These are phyloP conservation scores for Drosophila planitibia DNA, from an alignment of 2,888 invertebrate species.

Conservation along the genomic window DNA sequence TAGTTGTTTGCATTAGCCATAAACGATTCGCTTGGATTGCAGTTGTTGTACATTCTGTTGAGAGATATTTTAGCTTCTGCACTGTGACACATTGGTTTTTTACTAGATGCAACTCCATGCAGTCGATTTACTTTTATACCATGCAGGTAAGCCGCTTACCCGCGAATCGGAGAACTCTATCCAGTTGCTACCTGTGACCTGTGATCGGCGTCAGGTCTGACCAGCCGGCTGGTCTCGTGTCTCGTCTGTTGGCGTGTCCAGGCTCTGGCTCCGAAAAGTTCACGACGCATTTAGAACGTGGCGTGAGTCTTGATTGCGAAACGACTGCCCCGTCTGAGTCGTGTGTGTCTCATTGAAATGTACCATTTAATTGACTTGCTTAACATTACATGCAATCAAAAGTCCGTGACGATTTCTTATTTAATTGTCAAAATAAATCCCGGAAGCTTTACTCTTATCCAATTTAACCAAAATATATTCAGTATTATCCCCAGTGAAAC, in stretches of 20 bases:
- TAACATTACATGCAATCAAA: constrained; percentile 16
- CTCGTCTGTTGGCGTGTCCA: constrained; percentile 32
- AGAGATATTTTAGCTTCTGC: constrained; percentile 38
- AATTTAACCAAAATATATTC: neutral
- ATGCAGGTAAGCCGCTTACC: constrained; percentile 49
- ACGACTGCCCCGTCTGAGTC: constrained; percentile 27
- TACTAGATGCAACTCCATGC: constrained; percentile 49
- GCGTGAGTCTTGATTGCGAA: constrained; percentile 55
- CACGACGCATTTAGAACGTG: constrained; percentile 31
- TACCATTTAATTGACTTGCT: constrained; percentile 33
- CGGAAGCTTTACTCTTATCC: neutral
- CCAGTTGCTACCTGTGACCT: constrained; percentile 38
- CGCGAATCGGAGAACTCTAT: constrained; percentile 35
- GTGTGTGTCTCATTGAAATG: constrained; percentile 32
- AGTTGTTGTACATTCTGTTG: constrained; percentile 32
- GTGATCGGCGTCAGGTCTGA: constrained; percentile 27
- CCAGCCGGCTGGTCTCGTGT: constrained; percentile 31
- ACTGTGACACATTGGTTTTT: constrained; percentile 59
- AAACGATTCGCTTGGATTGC: constrained; percentile 9
- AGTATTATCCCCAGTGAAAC: neutral
- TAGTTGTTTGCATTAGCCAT: neutral
- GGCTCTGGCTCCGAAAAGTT: constrained; percentile 24
- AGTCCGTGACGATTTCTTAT: neutral
- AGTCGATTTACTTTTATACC: constrained; percentile 63
- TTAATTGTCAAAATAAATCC: neutral